Conservation (phyloP, 1,140 invertebrate genomes). For the Adoxophyes honmai region DNA sequence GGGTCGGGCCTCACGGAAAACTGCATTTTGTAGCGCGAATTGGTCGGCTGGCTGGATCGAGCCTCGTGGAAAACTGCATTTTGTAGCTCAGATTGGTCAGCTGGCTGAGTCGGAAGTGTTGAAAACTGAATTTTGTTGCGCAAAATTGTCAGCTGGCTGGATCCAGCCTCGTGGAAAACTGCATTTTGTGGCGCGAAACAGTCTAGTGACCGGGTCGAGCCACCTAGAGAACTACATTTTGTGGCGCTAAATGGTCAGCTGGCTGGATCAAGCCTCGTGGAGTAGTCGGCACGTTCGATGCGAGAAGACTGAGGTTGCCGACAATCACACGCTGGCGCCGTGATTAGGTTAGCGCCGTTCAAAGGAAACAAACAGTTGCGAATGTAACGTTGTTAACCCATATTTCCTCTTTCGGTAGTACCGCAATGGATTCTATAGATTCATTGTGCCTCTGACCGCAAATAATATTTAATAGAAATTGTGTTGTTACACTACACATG, state of each 20-base stretch:
- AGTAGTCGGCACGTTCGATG: too few species aligned
- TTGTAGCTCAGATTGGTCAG: constrained; percentile 40
- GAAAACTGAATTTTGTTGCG: constrained; percentile 37
- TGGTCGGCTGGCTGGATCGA: constrained; percentile 24
- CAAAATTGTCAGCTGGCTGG: constrained; percentile 29
- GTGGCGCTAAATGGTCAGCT: constrained; percentile 38
- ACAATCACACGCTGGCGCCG: background rate
- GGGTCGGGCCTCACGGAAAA: constrained; percentile 25
- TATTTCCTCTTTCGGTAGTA: too few species aligned
- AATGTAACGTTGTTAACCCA: too few species aligned
- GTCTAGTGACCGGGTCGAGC: constrained; percentile 21
- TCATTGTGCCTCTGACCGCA: too few species aligned
- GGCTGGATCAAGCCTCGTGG: constrained; percentile 27
- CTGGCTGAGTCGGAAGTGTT: constrained; percentile 22
- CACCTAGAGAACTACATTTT: constrained; percentile 32
- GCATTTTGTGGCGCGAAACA: constrained; percentile 39
- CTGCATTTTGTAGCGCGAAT: constrained; percentile 37
- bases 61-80: constrained; percentile 33
- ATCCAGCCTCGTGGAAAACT: constrained; percentile 32
- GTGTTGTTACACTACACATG: too few species aligned
- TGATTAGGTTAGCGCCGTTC: background rate
- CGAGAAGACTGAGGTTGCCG: too few species aligned
- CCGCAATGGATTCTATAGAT: too few species aligned
- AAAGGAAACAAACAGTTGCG: too few species aligned
- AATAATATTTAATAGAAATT: too few species aligned